Evolutionary conservation across 2,113 vertebrate species (phyloP), one percentile per base, ranked within the genome.

Genomic region (Odobenus rosmarus): DNA sequence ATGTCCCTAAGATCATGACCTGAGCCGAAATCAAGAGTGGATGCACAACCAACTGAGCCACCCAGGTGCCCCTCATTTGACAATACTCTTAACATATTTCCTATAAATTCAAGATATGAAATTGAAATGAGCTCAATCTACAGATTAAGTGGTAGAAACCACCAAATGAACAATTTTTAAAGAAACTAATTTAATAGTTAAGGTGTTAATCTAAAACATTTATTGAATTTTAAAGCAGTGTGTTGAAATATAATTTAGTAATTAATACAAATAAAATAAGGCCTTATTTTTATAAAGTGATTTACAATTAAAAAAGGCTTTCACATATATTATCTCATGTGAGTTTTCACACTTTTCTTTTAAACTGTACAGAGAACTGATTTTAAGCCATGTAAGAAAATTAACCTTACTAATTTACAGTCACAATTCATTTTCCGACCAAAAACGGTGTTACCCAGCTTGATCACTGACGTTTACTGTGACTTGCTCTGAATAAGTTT

Each of bases 341-440:
- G 76, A 94, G 6, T 82, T 93, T 92, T 64, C 96, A 95, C 85
- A 18, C 15, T 69, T 28, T 23, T 39, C 76, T 96, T 92, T 80
- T 53, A 91, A 85, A 72, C n/a, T 72, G 21, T 39, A 62, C 7
- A 46, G 5, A 83, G 36, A 55, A 23, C 39, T 80, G 89, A 87
- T 93, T 62, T 82, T 89, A 57, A 93, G 24, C 39, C 16, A 13
- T 42, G 31, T 51, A 80, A 72, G 51, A 96, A 91, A 92, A 92
- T 86, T 10, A 76, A 33, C 64, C 82, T 80, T 64, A 89, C 94
- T 96, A 95, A 97, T 89, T 93, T 72, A 95, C 23, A 96, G 92
- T 69, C 79, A 95, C 79, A 62, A 87, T 87, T 96, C 91, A 86
- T 91, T 83, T 69, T 94, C 69, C 11, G 9, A 79, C 49, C 79